Evolutionary conservation across 1,140 invertebrate genomes (phyloP).

Genomic region (Drosophila repleta): DNA sequence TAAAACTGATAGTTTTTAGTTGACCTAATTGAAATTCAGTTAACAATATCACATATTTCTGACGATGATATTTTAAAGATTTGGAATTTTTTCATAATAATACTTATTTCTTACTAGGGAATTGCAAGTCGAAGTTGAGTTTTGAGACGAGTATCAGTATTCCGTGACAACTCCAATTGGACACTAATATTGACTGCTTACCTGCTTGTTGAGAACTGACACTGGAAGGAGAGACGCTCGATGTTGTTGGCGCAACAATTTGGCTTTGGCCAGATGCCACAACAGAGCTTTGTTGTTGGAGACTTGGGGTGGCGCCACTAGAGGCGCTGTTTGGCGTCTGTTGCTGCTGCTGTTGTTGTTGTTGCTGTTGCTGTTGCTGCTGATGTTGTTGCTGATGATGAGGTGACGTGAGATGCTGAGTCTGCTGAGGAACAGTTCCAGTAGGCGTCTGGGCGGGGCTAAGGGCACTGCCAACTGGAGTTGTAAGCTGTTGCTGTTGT

Average conservation of each 20-base stretch:
- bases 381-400: slow-evolving; percentile 77
- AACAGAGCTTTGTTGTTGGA: slow-evolving; percentile 77
- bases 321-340: slow-evolving; percentile 66
- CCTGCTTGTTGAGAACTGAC: slow-evolving; percentile 84
- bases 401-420: slow-evolving; percentile 77
- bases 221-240: slow-evolving; percentile 84
- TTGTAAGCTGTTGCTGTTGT: slow-evolving; percentile 69
- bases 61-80: too few species aligned
- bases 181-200: slow-evolving; percentile 39
- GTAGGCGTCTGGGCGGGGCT: slow-evolving; percentile 78
- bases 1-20: too few species aligned
- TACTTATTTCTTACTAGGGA: too few species aligned
- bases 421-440: slow-evolving; percentile 60
- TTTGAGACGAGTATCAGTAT: too few species aligned
- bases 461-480: slow-evolving; percentile 69
- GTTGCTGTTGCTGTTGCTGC: slow-evolving; percentile 71
- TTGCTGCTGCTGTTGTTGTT: slow-evolving; percentile 69
- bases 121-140: too few species aligned
- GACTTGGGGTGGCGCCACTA: slow-evolving; percentile 65
- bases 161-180: slow-evolving; percentile 12
- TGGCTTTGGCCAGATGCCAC: slow-evolving; percentile 80
- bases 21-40: too few species aligned
- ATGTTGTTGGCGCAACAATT: slow-evolving; percentile 83
- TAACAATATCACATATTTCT: too few species aligned
- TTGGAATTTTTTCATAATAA: too few species aligned